Conservation (phyloP, 2,888 invertebrate species). For the Phyto melanocephala region DNA sequence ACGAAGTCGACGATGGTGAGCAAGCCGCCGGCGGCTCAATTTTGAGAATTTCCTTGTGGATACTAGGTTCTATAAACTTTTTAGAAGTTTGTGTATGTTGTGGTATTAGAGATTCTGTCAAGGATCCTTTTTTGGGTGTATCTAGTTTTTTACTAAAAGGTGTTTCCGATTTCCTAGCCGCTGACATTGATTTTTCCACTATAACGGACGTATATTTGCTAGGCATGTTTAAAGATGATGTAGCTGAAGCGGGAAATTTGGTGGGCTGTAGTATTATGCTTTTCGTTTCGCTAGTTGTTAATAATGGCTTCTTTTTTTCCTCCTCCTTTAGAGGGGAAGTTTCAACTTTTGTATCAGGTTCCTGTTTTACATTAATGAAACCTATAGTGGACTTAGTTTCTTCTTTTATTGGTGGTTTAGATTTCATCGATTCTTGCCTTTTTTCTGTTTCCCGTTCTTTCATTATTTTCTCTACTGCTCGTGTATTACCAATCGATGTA, state of each 20-base stretch:
- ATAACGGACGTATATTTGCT: conserved; percentile 73
- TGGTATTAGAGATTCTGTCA: conserved; percentile 14
- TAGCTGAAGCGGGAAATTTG: conserved; percentile 64
- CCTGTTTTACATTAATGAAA: conserved; percentile 58
- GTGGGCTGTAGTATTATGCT: conserved; percentile 68
- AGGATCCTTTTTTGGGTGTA: conserved; percentile 55
- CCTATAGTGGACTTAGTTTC: conserved; percentile 49
- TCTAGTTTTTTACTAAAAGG: conserved; percentile 61
- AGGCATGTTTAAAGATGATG: conserved; percentile 16
- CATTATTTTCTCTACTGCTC: conserved; percentile 74
- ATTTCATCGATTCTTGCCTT: conserved; percentile 70
- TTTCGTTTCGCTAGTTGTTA: conserved; percentile 65
- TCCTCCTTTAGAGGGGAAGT: conserved; percentile 65
- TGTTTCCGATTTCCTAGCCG: conserved; percentile 62
- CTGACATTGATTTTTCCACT: conserved; percentile 71
- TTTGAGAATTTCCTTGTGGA: conserved; percentile 72
- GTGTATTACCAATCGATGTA: conserved; percentile 65
- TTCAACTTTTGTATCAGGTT: conserved; percentile 50
- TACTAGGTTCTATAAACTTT: conserved; percentile 70
- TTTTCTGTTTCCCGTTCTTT: conserved; percentile 72
- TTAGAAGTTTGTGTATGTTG: conserved; percentile 48
- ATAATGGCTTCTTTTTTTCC: conserved; percentile 62
- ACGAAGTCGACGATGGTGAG: conserved; percentile 72
- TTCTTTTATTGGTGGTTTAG: conserved; percentile 68
- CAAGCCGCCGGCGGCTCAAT: conserved; percentile 70